Conservation (phyloP, 2,113 vertebrate genomes). For the Oxyruncus cristatus region DNA sequence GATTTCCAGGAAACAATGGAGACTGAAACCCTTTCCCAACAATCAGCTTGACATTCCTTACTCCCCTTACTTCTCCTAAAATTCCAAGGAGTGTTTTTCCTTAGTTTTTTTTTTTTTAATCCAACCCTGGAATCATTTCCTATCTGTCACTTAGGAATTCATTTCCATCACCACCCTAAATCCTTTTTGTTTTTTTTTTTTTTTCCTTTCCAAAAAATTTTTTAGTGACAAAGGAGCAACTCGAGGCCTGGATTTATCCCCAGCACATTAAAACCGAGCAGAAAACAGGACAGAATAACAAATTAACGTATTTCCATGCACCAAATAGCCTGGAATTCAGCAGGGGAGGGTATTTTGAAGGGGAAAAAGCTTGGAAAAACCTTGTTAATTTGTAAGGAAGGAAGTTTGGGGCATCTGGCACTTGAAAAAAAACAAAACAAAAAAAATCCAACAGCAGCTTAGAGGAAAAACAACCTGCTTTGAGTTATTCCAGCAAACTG, state of each 20-base stretch:
- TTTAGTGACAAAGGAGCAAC: neutral
- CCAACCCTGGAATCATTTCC: neutral
- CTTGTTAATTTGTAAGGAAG: neutral
- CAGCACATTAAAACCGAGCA: neutral
- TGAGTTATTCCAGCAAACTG: neutral
- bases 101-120: neutral
- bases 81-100: neutral
- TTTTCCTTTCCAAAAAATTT: neutral
- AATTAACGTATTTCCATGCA: neutral
- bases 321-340: neutral
- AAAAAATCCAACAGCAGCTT: too few species aligned
- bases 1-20: neutral
- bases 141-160: neutral
- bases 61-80: neutral
- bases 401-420: neutral
- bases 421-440: too few species aligned
- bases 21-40: neutral
- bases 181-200: neutral
- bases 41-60: neutral
- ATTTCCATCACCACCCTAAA: neutral
- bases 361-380: conserved; percentile 12
- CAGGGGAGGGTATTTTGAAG: neutral
- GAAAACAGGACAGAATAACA: neutral
- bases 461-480: neutral
- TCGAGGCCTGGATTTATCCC: neutral